Percentiles rank a stretch among this genome's conserved stretches.
These are phyloP conservation scores for Thomomys bottae DNA, from an alignment of 2,113 vertebrate genomes.

Conservation along the genomic window DNA sequence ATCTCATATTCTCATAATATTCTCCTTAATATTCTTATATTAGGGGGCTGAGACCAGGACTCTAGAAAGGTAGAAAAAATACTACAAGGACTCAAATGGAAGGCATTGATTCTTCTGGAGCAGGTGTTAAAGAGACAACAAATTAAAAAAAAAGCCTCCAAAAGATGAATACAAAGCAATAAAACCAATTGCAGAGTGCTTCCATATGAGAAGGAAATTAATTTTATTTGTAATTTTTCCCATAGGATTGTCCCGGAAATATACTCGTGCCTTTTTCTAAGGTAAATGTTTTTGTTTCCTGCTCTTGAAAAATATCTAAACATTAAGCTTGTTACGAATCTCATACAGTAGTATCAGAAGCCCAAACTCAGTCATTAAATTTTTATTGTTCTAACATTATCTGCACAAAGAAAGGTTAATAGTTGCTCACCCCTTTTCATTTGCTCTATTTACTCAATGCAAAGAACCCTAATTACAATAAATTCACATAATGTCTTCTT, in stretches of 20 bases:
- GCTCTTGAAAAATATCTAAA: constrained; percentile 35
- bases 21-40: neutral
- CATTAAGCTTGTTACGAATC: neutral
- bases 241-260: neutral
- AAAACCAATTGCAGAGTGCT: neutral
- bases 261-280: neutral
- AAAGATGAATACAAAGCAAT: neutral
- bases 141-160: neutral
- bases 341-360: neutral
- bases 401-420: neutral
- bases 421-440: neutral
- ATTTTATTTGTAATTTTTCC: neutral
- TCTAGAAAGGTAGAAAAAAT: neutral
- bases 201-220: neutral
- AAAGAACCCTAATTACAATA: neutral
- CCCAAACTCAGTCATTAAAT: neutral
- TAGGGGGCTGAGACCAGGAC: neutral
- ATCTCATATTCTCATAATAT: no score
- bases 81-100: neutral
- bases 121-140: neutral
- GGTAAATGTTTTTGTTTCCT: neutral
- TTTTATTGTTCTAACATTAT: constrained; percentile 8
- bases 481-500: neutral
- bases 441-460: neutral
- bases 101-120: neutral